Evolutionary conservation across 1,140 invertebrate genomes (phyloP), one percentile per base, ranked within the genome.

Genomic region (Lepidostoma basale): DNA sequence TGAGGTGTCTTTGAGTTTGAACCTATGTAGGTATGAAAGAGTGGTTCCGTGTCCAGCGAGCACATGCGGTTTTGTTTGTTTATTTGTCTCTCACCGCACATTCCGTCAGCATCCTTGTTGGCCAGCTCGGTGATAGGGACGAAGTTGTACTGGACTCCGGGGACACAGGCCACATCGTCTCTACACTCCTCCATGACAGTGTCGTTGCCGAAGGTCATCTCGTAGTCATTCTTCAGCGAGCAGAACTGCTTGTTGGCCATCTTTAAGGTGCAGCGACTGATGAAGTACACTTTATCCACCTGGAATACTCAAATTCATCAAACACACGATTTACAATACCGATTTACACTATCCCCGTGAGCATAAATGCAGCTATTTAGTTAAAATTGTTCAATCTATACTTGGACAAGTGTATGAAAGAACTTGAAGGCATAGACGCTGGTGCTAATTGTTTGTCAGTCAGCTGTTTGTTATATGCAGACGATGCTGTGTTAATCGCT

Each of bases 171-270:
- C 14, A 77, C 75, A 42, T 88, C 86, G 8, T 88, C 89, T 52
- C 84, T 81, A 74, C 91, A 94, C 52, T 87, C 85, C 33, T 89
- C 83, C 5, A 97, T 85, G 71, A 91, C 83, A 0, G 94, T 92
- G 28, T 98, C 93, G 16, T 83, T 79, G n/a, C 83, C 89, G 73
- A 99, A 89, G 0, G 92, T 92, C 88, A 99, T 92, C 77, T 99
- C 98, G 77, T 98, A 99, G 77, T 98, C 95, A 79, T 98, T 96
- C 47, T 95, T 93, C 9, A 97, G 77, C 40, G 81, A 87, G 12
- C 86, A 88, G 76, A 88, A 99, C 75, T 94, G 88, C 78, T 97
- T 98, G 78, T 99, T 98, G 0, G 97, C 96, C 14, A 91, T 86
- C 79, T 98, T 98, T 6, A 98, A 76, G 18, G 82, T 77, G 60